Percentiles rank a stretch among this genome's conserved stretches.
These are phyloP conservation scores for Spodoptera picta DNA, from an alignment of 2,888 invertebrate species.

Conservation along the genomic window DNA sequence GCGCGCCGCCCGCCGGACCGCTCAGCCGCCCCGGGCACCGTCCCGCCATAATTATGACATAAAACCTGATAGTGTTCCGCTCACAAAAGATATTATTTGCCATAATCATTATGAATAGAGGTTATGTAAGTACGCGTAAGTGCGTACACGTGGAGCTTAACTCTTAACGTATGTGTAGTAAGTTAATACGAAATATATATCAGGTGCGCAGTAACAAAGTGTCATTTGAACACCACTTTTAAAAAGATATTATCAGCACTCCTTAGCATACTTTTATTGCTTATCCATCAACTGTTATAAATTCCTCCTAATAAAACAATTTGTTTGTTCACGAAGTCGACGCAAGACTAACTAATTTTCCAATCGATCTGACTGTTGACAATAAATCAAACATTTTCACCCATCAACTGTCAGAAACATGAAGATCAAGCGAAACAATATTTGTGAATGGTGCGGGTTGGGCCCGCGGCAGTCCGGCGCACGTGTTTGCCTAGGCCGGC, in stretches of 20 bases:
- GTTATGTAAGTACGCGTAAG: conserved; percentile 47
- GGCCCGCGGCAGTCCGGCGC: conserved; percentile 47
- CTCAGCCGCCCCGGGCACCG: conserved; percentile 33
- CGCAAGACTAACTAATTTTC: background rate
- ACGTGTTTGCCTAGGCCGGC: conserved; percentile 76
- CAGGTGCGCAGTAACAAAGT: conserved; percentile 13
- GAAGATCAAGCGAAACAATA: conserved; percentile 70
- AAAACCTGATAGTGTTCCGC: conserved; percentile 67
- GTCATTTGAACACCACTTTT: conserved; percentile 1
- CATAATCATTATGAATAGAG: conserved; percentile 61
- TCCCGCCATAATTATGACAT: conserved; percentile 69
- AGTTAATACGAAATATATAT: conserved; percentile 12
- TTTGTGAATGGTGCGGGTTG: conserved; percentile 70
- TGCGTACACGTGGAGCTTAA: conserved; percentile 48
- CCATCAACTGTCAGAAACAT: conserved; percentile 45
- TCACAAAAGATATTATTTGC: conserved; percentile 64
- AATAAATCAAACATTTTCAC: conserved; percentile 38
- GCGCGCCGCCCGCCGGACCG: conserved; percentile 42
- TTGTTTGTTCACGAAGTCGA: too few species aligned
- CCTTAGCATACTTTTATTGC: too few species aligned
- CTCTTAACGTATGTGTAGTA: conserved; percentile 13
- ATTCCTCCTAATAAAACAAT: too few species aligned
- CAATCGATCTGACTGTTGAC: conserved; percentile 2
- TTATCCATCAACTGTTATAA: too few species aligned
- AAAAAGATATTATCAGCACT: too few species aligned